Percentiles rank a stretch among this genome's conserved stretches.
These are phyloP conservation scores for pig (Sus scrofa) DNA, from an alignment of 2,113 vertebrate species.

Conservation along the genomic window DNA sequence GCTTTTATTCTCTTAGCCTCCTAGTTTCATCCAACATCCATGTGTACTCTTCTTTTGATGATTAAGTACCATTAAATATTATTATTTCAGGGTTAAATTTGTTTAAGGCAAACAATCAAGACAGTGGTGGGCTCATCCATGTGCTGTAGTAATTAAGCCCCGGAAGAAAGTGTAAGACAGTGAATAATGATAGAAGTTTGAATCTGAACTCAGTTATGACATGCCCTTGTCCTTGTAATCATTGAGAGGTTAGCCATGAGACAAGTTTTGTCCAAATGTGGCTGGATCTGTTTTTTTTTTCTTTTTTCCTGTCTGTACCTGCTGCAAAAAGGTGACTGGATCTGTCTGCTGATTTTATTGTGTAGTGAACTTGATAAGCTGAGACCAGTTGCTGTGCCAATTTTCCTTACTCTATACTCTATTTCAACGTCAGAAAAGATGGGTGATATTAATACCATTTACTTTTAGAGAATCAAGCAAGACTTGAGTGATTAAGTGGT, in stretches of 20 bases:
- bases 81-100: neutral
- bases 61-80: neutral
- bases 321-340: no score
- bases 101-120: neutral
- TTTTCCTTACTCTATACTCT: neutral
- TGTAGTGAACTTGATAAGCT: neutral
- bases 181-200: neutral
- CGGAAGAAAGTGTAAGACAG: neutral
- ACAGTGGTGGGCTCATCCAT: neutral
- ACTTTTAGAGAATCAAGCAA: neutral
- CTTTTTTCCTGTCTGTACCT: no score
- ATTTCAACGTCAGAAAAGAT: constrained; percentile 10
- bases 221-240: neutral
- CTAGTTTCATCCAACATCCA: neutral
- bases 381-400: neutral
- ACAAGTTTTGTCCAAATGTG: constrained; percentile 21
- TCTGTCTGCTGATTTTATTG: neutral
- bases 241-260: neutral
- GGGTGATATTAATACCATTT: neutral
- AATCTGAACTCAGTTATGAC: neutral
- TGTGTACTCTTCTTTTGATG: neutral
- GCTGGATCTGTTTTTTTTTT: neutral
- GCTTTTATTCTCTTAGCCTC: neutral
- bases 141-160: neutral
- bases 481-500: neutral